Evolutionary conservation across 2,888 invertebrate genomes (phyloP).

Genomic region (Andrena hattorfiana): DNA sequence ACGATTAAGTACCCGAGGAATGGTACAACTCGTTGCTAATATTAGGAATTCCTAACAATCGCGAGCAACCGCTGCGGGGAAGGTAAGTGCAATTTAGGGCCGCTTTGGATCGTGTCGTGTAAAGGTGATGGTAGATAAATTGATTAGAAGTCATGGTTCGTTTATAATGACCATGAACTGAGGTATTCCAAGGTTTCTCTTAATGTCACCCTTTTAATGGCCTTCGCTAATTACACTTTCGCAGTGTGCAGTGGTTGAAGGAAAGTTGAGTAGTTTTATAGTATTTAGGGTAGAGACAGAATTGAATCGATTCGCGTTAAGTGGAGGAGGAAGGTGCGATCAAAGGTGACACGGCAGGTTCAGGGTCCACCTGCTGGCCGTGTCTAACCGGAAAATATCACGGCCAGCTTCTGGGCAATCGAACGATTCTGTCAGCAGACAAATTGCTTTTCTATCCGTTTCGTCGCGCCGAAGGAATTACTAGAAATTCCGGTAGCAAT

Average conservation of each 20-base stretch:
- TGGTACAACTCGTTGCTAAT: neutral
- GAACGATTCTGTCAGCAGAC: slow-evolving; percentile 50
- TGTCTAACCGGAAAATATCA: slow-evolving; percentile 40
- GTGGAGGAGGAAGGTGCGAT: neutral
- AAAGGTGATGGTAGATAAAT: too few relatives aligned
- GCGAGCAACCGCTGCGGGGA: too few relatives aligned
- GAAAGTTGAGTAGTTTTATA: too few relatives aligned
- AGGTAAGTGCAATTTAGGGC: too few relatives aligned
- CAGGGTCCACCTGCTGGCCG: slow-evolving; percentile 12
- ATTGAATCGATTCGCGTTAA: neutral
- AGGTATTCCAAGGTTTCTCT: neutral
- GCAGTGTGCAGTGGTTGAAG: neutral
- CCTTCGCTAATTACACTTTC: slow-evolving; percentile 14
- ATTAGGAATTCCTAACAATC: too few relatives aligned
- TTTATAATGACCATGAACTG: too few relatives aligned
- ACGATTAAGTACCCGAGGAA: neutral
- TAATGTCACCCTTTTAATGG: slow-evolving; percentile 28
- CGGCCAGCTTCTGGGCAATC: slow-evolving; percentile 26
- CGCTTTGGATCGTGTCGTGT: too few relatives aligned
- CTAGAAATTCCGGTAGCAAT: slow-evolving; percentile 44
- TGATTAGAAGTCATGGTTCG: slow-evolving; percentile 16
- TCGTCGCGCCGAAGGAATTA: slow-evolving; percentile 10
- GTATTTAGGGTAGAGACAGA: neutral
- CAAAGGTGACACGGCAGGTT: slow-evolving; percentile 45
- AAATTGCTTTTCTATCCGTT: slow-evolving; percentile 53